Conservation (phyloP, 2,888 invertebrate species). For the Escarpia spicata region DNA sequence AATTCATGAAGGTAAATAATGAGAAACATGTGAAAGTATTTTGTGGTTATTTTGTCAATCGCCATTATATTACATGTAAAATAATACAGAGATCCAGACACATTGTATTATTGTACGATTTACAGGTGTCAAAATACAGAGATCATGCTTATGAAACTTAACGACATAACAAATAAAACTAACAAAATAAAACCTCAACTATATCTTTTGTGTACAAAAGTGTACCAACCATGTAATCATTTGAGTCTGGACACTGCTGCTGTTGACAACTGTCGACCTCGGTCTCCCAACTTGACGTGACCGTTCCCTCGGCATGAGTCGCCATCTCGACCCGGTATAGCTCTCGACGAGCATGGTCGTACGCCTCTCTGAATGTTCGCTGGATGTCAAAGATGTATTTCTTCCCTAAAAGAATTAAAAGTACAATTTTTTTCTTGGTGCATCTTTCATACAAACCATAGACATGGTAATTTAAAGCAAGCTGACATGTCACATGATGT, state of each 20-base stretch:
- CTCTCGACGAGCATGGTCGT: conserved; percentile 84
- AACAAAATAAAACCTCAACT: neutral
- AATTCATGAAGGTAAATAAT: neutral
- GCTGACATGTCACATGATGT: no score
- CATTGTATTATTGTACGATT: neutral
- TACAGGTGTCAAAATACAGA: neutral
- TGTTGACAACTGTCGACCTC: neutral
- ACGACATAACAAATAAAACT: neutral
- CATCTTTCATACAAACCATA: neutral
- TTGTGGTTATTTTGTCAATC: neutral
- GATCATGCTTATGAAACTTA: no score
- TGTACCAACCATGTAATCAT: neutral
- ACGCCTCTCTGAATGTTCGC: conserved; percentile 87
- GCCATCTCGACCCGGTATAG: conserved; percentile 68
- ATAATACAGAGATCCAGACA: neutral
- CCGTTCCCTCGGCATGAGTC: neutral
- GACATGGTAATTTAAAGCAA: neutral
- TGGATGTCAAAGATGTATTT: conserved; percentile 91
- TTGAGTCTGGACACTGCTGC: neutral
- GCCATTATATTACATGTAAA: neutral
- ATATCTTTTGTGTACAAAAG: neutral
- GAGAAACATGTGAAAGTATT: neutral
- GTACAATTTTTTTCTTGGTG: neutral
- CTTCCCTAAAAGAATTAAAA: conserved; percentile 71
- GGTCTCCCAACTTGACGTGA: neutral